Percentiles rank a stretch among this genome's conserved stretches.
phyloP scores from a whole-genome alignment of 1,140 invertebrate genomes.

The Hyles vespertilio region DNA sequence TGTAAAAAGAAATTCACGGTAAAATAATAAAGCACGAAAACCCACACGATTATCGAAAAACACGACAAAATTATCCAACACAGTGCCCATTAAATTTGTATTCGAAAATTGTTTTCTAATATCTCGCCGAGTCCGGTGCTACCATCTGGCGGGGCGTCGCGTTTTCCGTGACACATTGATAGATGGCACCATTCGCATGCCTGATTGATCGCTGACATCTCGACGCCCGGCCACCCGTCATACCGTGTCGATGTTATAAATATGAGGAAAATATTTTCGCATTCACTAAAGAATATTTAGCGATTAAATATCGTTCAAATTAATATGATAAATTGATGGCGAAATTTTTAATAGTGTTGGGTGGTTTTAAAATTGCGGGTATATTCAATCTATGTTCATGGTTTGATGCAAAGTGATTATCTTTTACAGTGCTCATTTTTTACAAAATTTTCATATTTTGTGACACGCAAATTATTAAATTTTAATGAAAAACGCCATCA shows the following conservation, averaged over 20 bases:
- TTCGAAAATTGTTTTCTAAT: conserved; percentile 65
- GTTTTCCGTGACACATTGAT: conserved; percentile 60
- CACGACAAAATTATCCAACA: background rate
- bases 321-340: background rate
- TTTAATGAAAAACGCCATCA: too few relatives aligned
- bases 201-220: conserved; percentile 68
- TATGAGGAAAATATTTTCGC: background rate
- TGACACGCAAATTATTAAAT: too few relatives aligned
- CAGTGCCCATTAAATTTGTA: background rate
- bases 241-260: background rate
- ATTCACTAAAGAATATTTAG: too few relatives aligned
- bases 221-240: conserved; percentile 5
- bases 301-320: background rate
- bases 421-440: too few relatives aligned
- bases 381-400: too few relatives aligned
- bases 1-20: too few relatives aligned
- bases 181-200: conserved; percentile 58
- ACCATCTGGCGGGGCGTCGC: conserved; percentile 60
- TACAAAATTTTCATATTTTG: too few relatives aligned
- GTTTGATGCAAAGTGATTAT: too few relatives aligned
- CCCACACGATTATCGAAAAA: too few relatives aligned
- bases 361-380: too few relatives aligned
- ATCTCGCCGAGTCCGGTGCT: conserved; percentile 44
- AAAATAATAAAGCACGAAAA: too few relatives aligned
- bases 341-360: background rate